Base-by-base conservation (phyloP, 2,797 vertebrate species). In the Remorina albescens region DNA sequence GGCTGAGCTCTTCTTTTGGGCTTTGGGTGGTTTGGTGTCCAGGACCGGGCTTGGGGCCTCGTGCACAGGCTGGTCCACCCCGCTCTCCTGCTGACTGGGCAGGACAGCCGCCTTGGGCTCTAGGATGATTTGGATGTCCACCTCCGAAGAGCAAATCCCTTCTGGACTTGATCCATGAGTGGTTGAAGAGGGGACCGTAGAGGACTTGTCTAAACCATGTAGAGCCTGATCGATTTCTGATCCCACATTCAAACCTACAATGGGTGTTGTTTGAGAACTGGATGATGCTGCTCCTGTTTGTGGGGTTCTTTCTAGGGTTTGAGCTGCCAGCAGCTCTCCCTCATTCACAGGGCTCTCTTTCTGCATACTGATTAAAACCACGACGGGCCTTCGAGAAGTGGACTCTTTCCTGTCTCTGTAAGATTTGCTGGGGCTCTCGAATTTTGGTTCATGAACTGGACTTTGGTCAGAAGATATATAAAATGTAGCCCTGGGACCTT, bases 321-420 rank as follows among this genome's bases (percentile, higher is more conserved):
- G 82, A 54, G 81, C 78, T 74, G 83, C 83, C 84, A 80, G 89
- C 85, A 88, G 83, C 88, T 81, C 71, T 53, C 57, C 71, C 68
- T 92, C 90, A 8, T 92, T 90, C 71, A 92, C 74, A 8, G 89
- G 91, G 8, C 83, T 91, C 60, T 93, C 95, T 78, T 94, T 95
- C 83, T 93, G 93, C 92, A 93, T 90, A 76, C 94, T 94, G 82
- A 95, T 95, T 56, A 95, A 73, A 46, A 95, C 93, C 74, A 95
- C 93, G 0, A 95, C 91, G 0, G 95, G 94, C 71, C 92, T 86
- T 0, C 93, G 88, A 5, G 89, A 89, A 0, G 84, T 53, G 1
- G 49, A 93, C 78, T 86, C 91, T 8, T 82, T 78, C 64, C 86
- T 93, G 75, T 92, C 94, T 86, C 67, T 86, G 78, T 81, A 61